phyloP scores from a whole-genome alignment of 2,888 invertebrate genomes.

The Chrysodeixis includens region DNA sequence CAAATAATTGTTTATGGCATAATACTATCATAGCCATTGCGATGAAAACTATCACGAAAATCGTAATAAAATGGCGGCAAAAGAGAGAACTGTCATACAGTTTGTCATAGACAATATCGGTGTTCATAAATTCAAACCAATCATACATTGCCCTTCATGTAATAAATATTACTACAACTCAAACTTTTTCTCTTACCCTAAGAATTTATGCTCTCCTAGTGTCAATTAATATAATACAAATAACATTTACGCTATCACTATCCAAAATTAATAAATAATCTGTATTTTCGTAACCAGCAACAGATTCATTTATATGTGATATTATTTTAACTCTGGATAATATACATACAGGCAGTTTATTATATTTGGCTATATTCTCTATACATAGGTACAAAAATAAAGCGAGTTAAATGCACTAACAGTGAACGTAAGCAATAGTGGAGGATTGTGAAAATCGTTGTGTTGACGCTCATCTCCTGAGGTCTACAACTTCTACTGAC shows the following conservation, averaged over 20 bases:
- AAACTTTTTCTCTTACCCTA: not conserved
- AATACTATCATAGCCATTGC: not conserved
- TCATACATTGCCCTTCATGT: not conserved
- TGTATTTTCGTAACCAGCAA: not conserved
- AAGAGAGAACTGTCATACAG: not conserved
- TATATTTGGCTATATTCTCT: conserved; percentile 5
- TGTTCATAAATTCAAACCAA: not conserved
- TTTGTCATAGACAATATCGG: not conserved
- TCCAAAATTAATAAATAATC: conserved; percentile 35
- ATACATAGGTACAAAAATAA: conserved; percentile 38
- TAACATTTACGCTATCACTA: conserved; percentile 5
- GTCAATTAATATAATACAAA: conserved; percentile 9
- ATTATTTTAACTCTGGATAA: not conserved
- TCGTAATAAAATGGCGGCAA: not conserved
- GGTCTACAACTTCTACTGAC: conserved; percentile 92
- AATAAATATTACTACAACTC: not conserved
- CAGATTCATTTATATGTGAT: not conserved
- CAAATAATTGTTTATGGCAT: not conserved
- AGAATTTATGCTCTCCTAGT: not conserved
- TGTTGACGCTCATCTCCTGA: conserved; percentile 90
- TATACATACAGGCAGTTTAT: not conserved
- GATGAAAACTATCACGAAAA: not conserved
- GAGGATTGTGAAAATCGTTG: conserved; percentile 12
- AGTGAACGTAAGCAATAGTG: conserved; percentile 49
- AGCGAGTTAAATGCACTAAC: conserved; percentile 53